Base-by-base conservation (phyloP, 2,797 vertebrate genomes). In the Pipistrellus pipistrellus region DNA sequence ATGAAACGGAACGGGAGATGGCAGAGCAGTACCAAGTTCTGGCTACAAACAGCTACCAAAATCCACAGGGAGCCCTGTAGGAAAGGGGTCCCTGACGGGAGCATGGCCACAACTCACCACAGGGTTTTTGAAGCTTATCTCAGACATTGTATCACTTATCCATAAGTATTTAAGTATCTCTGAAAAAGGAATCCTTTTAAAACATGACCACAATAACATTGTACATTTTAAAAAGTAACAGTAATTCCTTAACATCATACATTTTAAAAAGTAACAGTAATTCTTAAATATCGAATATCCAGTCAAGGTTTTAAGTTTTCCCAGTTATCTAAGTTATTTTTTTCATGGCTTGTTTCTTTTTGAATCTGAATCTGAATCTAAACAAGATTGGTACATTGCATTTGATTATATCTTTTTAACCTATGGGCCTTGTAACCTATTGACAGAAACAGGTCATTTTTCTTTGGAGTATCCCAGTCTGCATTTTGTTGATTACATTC, bases 391-490 rank as follows among this genome's bases (percentile, higher is more conserved):
- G 4, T 85, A 8, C 2, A 2, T 86, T 48, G 1, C 35, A 23
- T 62, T 77, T 64, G 8, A 15, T 69, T 83, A 21, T 30, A 10
- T 53, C 14, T 55, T 71, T 86, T 76, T 80, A 55, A 41, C 55
- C 41, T 84, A 1, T 72, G 21, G 21, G 30, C 46, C 12, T 66
- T 81, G n/a, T 87, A 84, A 91, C 25, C 38, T 64, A 25, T 25
- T 80, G 66, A 85, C 23, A 25, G 95, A 88, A 93, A 62, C 7
- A 38, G 55, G 38, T 68, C 21, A 1, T 89, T 93, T 95, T 95
- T 51, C 30, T 80, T 86, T 44, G 30, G 32, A 41, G 3, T 51
- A 53, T 81, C n/a, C 13, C 21, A 35, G 46, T 76, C 35, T 55
- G 38, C 9, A 4, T 51, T 76, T 89, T 64, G n/a, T 69, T 69